phyloP scores from a whole-genome alignment of 64 coral and sea anemone species.

The Montipora foliosa region DNA sequence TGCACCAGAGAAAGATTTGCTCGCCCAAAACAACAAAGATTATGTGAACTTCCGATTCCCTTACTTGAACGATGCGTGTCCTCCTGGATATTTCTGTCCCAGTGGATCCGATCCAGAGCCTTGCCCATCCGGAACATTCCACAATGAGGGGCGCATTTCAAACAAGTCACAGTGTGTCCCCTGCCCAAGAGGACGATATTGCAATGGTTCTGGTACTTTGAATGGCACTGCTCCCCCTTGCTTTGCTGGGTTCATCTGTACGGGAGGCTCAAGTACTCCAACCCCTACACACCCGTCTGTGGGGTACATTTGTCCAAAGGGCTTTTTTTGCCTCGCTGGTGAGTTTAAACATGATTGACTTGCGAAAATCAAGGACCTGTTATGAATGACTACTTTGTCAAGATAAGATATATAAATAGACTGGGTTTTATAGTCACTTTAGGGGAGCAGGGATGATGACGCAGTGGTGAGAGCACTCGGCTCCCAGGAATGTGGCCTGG shows the following conservation, averaged over 20 bases:
- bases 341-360: not conserved
- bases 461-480: no score
- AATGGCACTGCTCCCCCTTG: conserved; percentile 69
- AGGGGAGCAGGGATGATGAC: no score
- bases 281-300: conserved; percentile 81
- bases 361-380: no score
- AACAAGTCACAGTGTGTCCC: conserved; percentile 76
- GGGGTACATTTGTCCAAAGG: conserved; percentile 86
- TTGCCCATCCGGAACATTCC: conserved; percentile 78
- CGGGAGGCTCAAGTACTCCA: conserved; percentile 80
- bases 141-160: conserved; percentile 82
- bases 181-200: conserved; percentile 87
- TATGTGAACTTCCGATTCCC: conserved; percentile 63
- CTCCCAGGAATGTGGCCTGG: no score
- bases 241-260: conserved; percentile 86
- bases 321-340: conserved; percentile 84
- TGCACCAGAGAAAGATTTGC: conserved; percentile 74
- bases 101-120: conserved; percentile 82
- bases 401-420: no score
- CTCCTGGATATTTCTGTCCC: conserved; percentile 84
- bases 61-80: conserved; percentile 89
- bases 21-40: conserved; percentile 9
- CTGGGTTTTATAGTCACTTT: no score
- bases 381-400: not conserved
- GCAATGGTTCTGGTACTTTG: conserved; percentile 72